Conservation (phyloP, 2,113 vertebrate genomes). For the Heliornis fulica region DNA sequence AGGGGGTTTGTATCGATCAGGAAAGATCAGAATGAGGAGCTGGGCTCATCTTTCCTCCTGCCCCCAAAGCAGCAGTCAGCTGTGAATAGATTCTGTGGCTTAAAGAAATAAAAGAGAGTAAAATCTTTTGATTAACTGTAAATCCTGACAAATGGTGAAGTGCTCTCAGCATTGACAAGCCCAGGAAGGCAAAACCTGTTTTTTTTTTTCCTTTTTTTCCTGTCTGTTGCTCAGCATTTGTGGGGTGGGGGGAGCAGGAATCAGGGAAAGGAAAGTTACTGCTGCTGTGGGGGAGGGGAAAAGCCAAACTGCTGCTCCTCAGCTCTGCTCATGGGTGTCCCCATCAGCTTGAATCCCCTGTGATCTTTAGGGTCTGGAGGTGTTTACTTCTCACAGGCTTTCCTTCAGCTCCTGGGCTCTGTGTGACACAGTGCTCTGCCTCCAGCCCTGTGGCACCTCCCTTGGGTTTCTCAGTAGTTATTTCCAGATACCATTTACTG, state of each 20-base stretch:
- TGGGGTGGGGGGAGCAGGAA: neutral
- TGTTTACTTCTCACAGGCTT: neutral
- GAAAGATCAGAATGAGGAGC: neutral
- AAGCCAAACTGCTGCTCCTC: neutral
- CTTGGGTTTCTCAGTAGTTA: neutral
- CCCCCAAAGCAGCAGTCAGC: neutral
- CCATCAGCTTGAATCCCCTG: rapidly evolving
- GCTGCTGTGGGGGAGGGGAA: rapidly evolving
- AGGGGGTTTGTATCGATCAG: neutral
- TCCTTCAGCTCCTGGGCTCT: neutral
- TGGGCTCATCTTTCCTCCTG: neutral
- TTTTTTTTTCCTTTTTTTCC: neutral
- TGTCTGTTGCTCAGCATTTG: rapidly evolving
- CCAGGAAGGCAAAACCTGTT: neutral
- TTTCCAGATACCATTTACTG: neutral
- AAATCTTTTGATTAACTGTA: conserved; percentile 14
- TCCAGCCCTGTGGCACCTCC: neutral
- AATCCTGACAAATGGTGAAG: neutral
- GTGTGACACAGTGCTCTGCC: neutral
- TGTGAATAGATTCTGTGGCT: neutral
- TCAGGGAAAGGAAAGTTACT: neutral
- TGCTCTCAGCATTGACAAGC: neutral
- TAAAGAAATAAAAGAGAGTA: neutral
- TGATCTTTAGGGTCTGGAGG: neutral
- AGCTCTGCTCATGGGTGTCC: rapidly evolving